phyloP scores from a whole-genome alignment of 2,113 vertebrate species.

The Tapirus terrestris region DNA sequence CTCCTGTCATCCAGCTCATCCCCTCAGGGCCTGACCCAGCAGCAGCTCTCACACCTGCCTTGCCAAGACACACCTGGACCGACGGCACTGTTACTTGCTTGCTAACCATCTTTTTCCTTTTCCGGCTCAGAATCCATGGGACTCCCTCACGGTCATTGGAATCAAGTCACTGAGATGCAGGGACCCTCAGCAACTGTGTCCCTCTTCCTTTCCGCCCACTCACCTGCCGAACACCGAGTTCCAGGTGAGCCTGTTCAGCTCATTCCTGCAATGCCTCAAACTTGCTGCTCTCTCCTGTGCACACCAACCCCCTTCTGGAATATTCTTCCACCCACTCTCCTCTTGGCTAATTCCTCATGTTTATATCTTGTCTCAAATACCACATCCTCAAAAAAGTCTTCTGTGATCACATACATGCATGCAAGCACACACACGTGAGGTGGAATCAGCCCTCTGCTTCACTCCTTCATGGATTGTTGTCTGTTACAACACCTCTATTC shows the following conservation, averaged over 20 bases:
- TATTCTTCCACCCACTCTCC: not conserved
- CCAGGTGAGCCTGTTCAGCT: rapidly evolving
- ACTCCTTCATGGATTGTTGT: rapidly evolving
- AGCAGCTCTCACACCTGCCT: rapidly evolving
- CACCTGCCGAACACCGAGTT: not conserved
- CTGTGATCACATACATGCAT: not conserved
- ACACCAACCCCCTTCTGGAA: not conserved
- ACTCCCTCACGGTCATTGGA: rapidly evolving
- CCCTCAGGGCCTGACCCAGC: rapidly evolving
- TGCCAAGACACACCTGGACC: rapidly evolving
- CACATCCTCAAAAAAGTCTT: not conserved
- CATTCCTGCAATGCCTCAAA: rapidly evolving
- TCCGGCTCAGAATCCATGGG: rapidly evolving
- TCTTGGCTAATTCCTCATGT: not conserved
- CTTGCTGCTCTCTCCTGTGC: rapidly evolving
- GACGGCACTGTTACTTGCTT: rapidly evolving
- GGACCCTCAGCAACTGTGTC: no score
- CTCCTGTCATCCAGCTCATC: no score
- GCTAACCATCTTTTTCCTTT: not conserved
- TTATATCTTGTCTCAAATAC: not conserved
- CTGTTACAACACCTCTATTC: no score
- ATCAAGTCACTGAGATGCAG: not conserved
- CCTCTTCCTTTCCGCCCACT: no score
- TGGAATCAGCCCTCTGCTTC: not conserved
- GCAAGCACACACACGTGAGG: rapidly evolving